phyloP scores from a whole-genome alignment of 1,140 invertebrate species.

The Vanessa tameamea region DNA sequence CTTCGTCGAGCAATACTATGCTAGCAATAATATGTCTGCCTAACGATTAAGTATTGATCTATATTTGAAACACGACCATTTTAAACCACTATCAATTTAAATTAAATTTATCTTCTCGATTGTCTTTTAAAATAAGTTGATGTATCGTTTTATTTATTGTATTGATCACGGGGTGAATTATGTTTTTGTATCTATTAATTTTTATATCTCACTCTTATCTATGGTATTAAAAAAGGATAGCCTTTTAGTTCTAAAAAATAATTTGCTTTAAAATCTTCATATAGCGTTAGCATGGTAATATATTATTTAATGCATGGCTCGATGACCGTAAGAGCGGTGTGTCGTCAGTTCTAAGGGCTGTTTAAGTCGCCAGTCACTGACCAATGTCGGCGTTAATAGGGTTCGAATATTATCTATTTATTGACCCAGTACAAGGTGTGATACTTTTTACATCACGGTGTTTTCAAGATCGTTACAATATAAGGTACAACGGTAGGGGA shows the following conservation, averaged over 20 bases:
- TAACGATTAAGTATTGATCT: neutral
- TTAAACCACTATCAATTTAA: no score
- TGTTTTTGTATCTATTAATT: no score
- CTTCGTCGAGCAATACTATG: constrained; percentile 30
- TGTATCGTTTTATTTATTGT: no score
- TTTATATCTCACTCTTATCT: no score
- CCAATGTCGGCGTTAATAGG: constrained; percentile 61
- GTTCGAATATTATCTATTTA: constrained; percentile 63
- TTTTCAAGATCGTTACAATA: constrained; percentile 37
- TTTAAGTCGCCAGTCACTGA: constrained; percentile 69
- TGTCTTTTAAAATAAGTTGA: no score
- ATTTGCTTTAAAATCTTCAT: neutral
- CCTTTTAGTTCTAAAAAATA: neutral
- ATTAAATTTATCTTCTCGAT: no score
- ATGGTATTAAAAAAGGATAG: no score
- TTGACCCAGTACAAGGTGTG: constrained; percentile 75
- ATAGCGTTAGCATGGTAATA: neutral
- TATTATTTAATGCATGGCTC: neutral
- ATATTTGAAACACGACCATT: no score
- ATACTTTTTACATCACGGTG: constrained; percentile 45
- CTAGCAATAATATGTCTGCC: neutral
- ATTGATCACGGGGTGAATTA: no score
- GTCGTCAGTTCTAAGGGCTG: constrained; percentile 53
- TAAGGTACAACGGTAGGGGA: constrained; percentile 24
- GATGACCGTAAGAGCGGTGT: neutral